phyloP scores from a whole-genome alignment of 1,140 invertebrate species.

The Aphaenogaster ashmeadi region DNA sequence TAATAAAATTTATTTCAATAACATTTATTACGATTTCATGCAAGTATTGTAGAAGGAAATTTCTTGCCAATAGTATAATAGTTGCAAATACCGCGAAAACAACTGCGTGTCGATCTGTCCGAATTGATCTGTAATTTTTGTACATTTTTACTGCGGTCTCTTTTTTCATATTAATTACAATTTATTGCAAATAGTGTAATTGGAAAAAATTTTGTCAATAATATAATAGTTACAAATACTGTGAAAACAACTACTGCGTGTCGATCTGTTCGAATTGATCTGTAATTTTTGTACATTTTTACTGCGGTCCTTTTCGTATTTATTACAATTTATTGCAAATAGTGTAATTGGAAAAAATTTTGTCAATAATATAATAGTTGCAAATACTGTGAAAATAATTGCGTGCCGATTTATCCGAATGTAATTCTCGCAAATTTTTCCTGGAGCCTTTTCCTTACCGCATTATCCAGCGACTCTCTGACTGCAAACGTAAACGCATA shows the following conservation, averaged over 20 bases:
- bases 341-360: no score
- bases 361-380: no score
- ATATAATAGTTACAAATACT: no score
- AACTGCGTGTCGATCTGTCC: neutral
- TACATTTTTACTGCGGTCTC: neutral
- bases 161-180: no score
- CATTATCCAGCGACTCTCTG: neutral
- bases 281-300: neutral
- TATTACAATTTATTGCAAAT: neutral
- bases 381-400: neutral
- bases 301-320: neutral
- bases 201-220: neutral
- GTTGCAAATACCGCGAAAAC: neutral
- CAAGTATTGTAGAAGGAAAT: neutral
- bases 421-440: neutral
- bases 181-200: constrained; percentile 1
- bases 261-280: neutral
- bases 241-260: no score
- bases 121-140: neutral
- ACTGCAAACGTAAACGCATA: constrained; percentile 6
- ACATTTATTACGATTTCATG: neutral
- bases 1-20: constrained; percentile 23
- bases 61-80: neutral
- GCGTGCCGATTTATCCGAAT: neutral
- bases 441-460: neutral